Percentiles rank a stretch among this genome's conserved stretches.
Evolutionary conservation across 2,797 vertebrate species (phyloP).

Genomic region (Moxostoma hubbsi): DNA sequence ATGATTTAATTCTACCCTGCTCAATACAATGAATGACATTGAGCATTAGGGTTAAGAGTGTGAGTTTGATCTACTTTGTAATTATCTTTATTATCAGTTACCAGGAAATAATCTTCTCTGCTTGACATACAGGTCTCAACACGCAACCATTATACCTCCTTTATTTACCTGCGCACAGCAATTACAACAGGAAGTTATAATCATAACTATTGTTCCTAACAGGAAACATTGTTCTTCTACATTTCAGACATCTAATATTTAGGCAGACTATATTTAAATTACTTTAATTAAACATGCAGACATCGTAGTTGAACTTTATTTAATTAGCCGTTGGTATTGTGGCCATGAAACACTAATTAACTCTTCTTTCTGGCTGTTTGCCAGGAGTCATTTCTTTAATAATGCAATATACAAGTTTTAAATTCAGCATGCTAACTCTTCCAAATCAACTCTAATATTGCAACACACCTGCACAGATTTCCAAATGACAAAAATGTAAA

Average conservation of each 20-base stretch:
- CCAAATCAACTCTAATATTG: neutral
- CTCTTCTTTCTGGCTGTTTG: neutral
- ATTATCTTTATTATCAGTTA: slow-evolving; percentile 58
- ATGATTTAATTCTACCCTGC: too few species aligned
- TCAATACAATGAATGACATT: neutral
- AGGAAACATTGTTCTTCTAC: neutral
- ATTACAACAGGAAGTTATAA: too few species aligned
- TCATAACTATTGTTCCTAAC: neutral
- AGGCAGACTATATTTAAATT: neutral
- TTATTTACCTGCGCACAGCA: neutral
- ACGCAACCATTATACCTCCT: slow-evolving; percentile 11
- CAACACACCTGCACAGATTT: neutral
- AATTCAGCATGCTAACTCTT: neutral
- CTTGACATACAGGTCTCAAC: slow-evolving; percentile 12
- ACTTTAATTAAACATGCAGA: slow-evolving; percentile 8
- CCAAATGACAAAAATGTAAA: too few species aligned
- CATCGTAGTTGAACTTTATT: neutral
- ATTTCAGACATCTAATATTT: slow-evolving; percentile 12
- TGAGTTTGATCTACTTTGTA: slow-evolving; percentile 60
- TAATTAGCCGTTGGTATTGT: neutral
- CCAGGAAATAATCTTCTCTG: slow-evolving; percentile 38
- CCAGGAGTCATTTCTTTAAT: neutral
- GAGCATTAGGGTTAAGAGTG: slow-evolving; percentile 10
- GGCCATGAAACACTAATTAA: slow-evolving; percentile 9
- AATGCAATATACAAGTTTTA: neutral